A percentile compares a stretch with the other conserved stretches of the same genome.
phyloP scores from a whole-genome alignment of 2,797 vertebrate genomes.

The Zalophus californianus region DNA sequence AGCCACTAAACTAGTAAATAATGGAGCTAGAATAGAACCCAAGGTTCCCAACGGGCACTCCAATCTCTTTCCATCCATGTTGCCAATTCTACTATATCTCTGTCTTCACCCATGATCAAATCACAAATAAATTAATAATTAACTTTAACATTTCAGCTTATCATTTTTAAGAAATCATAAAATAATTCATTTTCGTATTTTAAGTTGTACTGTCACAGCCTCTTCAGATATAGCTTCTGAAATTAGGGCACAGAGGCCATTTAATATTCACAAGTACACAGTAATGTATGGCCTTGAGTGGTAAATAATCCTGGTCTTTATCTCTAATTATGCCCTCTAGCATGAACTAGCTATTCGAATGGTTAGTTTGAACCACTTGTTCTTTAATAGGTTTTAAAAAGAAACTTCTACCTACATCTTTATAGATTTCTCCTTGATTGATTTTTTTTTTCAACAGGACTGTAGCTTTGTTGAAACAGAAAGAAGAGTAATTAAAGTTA shows the following conservation, averaged over 20 bases:
- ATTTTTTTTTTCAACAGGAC: not conserved
- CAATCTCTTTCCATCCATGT: not conserved
- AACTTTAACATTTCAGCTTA: not conserved
- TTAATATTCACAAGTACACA: not conserved
- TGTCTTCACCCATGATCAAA: not conserved
- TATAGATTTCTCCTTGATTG: not conserved
- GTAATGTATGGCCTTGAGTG: not conserved
- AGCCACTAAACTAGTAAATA: not conserved
- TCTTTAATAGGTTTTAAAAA: not conserved
- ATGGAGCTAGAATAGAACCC: not conserved
- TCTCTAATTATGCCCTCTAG: not conserved
- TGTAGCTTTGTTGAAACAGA: conserved; percentile 46
- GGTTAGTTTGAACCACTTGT: not conserved
- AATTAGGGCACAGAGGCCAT: not conserved
- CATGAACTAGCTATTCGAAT: not conserved
- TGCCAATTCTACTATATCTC: not conserved
- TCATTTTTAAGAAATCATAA: not conserved
- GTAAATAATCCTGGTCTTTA: not conserved
- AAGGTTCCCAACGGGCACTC: not conserved
- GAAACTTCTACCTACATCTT: not conserved
- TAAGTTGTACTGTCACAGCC: not conserved
- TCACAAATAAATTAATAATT: not conserved
- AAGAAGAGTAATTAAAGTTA: conserved; percentile 15
- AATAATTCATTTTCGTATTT: conserved; percentile 25
- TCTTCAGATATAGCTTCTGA: conserved; percentile 5